Evolutionary conservation across 1,140 invertebrate species (phyloP), one percentile per base, ranked within the genome.

Genomic region (Drosophila ercepeae): DNA sequence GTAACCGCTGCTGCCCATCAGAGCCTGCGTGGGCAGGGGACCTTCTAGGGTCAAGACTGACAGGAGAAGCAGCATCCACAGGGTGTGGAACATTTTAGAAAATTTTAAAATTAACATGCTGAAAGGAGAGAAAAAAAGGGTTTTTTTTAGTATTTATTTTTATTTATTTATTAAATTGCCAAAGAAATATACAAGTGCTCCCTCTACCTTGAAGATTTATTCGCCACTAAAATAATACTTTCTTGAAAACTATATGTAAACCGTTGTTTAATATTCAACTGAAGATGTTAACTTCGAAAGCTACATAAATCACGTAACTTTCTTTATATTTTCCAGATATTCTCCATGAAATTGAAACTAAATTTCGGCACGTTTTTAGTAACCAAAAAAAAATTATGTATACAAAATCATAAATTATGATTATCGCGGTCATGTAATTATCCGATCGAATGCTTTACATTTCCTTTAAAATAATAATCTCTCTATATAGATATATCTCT

Each of bases 81-180:
- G 41, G 42, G 60, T 39, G 27, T 60, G 54, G 32, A 57, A 59
- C 79, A 89, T 84, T 78, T 82, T 89, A 25, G 89, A 58, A 69
- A 75, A 71, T 78, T 89, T 86, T 52, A 89, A 36, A 39, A 86
- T 88, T 73, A 78, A 75, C 81, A 89, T 89, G 86, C 86, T 89
- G 79, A 34, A 84, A 89, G 45, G 6, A 13, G 18, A 29, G 2
- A 6, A 34, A 44, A 50, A 36, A 4, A 4, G 34, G 32, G 32
- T 34, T 2, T 7, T 18, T n/a, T 13, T 36, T 46, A 25, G 8
- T 1, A 8, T 2, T 25, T 11, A 14, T 16, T 36, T 7, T 25
- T 36, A 32, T 27, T 48, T 23, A 25, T 14, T 21, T 39, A 13
- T 39, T n/a, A 34, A 36, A 7, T 27, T 27, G 27, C n/a, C n/a